Percentiles rank a stretch among this genome's conserved stretches.
phyloP scores from a whole-genome alignment of 2,797 vertebrate genomes.

The Harpagifer antarcticus region DNA sequence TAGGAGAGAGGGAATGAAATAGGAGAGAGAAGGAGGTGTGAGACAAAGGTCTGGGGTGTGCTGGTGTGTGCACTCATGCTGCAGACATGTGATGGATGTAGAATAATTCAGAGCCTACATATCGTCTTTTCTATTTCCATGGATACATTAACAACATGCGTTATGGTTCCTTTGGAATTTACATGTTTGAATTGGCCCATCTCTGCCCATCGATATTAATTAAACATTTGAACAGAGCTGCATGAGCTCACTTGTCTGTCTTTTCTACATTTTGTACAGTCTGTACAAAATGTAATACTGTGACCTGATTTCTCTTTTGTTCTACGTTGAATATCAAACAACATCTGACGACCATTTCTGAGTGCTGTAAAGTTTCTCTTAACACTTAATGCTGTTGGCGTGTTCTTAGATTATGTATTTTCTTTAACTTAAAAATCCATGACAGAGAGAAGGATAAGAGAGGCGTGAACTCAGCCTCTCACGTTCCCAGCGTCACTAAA shows the following conservation, averaged over 20 bases:
- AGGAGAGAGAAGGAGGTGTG: constrained; percentile 20
- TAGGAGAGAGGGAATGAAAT: constrained; percentile 13
- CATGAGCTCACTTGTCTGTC: not conserved
- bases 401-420: no score
- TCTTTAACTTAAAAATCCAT: no score
- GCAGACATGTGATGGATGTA: constrained; percentile 28
- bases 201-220: not conserved
- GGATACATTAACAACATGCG: not conserved
- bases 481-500: not conserved
- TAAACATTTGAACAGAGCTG: not conserved
- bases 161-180: not conserved
- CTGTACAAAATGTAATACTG: not conserved
- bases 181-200: not conserved
- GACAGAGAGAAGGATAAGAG: no score
- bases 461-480: not conserved
- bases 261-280: not conserved
- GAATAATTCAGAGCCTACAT: constrained; percentile 17
- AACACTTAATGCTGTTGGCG: no score
- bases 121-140: not conserved
- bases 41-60: constrained; percentile 40
- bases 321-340: not conserved
- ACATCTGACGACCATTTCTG: no score
- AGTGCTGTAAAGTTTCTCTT: no score
- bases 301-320: not conserved
- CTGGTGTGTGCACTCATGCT: constrained; percentile 9